Percentiles rank a stretch among this genome's conserved stretches.
Conservation (phyloP, 2,797 vertebrate genomes). For the Buphagus erythrorhynchus region DNA sequence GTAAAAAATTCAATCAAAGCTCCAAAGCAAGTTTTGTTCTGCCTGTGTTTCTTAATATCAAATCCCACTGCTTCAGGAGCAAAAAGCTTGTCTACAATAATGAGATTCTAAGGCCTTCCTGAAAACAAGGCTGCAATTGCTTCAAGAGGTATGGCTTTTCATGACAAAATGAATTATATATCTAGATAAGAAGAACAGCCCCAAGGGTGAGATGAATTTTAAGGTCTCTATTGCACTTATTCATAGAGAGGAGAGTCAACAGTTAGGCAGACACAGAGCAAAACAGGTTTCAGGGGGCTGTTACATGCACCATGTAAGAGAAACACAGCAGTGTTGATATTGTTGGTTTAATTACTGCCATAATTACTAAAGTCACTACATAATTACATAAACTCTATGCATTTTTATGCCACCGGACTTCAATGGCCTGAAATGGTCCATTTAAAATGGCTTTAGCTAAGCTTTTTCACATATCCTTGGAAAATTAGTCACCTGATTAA, state of each 20-base stretch:
- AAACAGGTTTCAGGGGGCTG: neutral
- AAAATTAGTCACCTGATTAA: neutral
- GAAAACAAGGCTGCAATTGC: neutral
- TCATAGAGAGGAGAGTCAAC: neutral
- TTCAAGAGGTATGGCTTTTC: neutral
- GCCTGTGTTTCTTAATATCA: neutral
- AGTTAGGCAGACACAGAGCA: neutral
- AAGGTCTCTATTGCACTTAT: neutral
- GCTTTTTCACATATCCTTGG: neutral
- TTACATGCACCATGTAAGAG: neutral
- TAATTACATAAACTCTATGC: fast-evolving
- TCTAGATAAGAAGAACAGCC: neutral
- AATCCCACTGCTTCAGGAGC: neutral
- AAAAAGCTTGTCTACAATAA: neutral
- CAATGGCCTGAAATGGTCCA: neutral
- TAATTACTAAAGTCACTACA: neutral
- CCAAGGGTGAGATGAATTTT: neutral
- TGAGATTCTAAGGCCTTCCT: neutral
- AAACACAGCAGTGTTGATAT: neutral
- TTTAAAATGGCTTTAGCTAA: neutral
- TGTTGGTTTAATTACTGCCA: neutral
- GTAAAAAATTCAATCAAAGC: neutral
- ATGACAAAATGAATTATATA: neutral
- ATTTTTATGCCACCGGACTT: neutral
- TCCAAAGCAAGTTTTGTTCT: neutral